Evolutionary conservation across 2,113 vertebrate species (phyloP).

Genomic region (Rousettus leschenaultii): DNA sequence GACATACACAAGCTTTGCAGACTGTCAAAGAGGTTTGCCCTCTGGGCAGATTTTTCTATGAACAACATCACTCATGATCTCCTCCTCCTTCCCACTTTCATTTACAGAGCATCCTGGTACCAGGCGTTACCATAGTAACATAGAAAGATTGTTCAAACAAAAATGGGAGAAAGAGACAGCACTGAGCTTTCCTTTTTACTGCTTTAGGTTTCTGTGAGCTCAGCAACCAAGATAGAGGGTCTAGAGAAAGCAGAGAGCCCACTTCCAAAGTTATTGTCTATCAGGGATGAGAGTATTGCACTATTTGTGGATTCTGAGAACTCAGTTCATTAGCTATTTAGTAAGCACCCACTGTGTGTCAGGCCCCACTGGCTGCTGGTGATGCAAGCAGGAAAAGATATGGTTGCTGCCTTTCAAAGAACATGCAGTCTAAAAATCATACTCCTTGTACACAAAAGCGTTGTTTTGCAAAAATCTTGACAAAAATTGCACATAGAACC

Average conservation of each 20-base stretch:
- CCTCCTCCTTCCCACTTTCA: conserved; percentile 48
- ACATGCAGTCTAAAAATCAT: background rate
- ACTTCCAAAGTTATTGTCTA: background rate
- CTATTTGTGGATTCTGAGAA: background rate
- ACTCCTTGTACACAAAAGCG: background rate
- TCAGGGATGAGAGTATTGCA: background rate
- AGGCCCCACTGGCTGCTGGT: background rate
- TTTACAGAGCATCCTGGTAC: conserved; percentile 62
- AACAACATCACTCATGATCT: conserved; percentile 57
- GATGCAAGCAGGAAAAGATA: background rate
- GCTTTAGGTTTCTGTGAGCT: background rate
- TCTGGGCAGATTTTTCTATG: conserved; percentile 62
- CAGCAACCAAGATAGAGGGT: background rate
- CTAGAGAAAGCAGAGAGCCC: background rate
- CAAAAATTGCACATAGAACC: background rate
- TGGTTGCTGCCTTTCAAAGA: background rate
- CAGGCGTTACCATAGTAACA: conserved; percentile 66
- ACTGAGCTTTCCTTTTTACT: conserved; percentile 1
- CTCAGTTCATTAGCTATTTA: background rate
- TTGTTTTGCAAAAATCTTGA: background rate
- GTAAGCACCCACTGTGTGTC: background rate
- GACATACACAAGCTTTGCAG: conserved; percentile 1
- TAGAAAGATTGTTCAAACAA: conserved; percentile 56
- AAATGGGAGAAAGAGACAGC: conserved; percentile 24
- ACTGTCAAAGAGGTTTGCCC: conserved; percentile 43